Percentiles rank a stretch among this genome's conserved stretches.
These are phyloP conservation scores for Caprella mutica DNA, from an alignment of 2,888 invertebrate species.

Conservation along the genomic window DNA sequence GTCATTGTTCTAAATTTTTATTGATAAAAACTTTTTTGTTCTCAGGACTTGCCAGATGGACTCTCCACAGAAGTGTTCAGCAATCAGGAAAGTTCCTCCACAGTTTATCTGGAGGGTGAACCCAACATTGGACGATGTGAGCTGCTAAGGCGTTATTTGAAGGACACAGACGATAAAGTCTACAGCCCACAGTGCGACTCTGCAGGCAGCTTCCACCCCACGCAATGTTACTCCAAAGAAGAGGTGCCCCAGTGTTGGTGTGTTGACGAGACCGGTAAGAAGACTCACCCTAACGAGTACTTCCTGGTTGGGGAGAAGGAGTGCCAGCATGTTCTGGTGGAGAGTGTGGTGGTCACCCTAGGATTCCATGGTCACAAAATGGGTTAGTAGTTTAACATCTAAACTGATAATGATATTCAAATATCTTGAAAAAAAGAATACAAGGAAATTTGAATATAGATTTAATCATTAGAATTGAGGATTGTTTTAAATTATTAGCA, in stretches of 20 bases:
- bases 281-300: constrained; percentile 53
- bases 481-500: not conserved
- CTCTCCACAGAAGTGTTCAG: not conserved
- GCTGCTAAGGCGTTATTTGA: constrained; percentile 25
- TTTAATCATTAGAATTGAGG: not conserved
- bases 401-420: constrained; percentile 19
- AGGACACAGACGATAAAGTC: constrained; percentile 42
- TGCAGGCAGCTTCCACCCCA: constrained; percentile 56
- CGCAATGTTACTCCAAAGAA: constrained; percentile 53
- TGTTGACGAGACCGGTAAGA: constrained; percentile 62
- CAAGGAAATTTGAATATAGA: not conserved
- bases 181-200: constrained; percentile 60
- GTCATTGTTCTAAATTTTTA: too few species aligned
- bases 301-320: constrained; percentile 28
- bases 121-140: constrained; percentile 29
- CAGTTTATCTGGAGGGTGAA: constrained; percentile 30
- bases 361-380: constrained; percentile 55
- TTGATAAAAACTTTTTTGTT: too few species aligned
- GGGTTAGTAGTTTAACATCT: constrained; percentile 14
- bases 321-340: constrained; percentile 53
- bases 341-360: constrained; percentile 61
- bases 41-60: constrained; percentile 1
- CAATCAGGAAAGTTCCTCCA: constrained; percentile 10
- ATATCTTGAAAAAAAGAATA: not conserved
- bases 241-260: constrained; percentile 56